A percentile compares a stretch with the other conserved stretches of the same genome.
Conservation (phyloP, 1,140 invertebrate genomes). For the Grapholita molesta region DNA sequence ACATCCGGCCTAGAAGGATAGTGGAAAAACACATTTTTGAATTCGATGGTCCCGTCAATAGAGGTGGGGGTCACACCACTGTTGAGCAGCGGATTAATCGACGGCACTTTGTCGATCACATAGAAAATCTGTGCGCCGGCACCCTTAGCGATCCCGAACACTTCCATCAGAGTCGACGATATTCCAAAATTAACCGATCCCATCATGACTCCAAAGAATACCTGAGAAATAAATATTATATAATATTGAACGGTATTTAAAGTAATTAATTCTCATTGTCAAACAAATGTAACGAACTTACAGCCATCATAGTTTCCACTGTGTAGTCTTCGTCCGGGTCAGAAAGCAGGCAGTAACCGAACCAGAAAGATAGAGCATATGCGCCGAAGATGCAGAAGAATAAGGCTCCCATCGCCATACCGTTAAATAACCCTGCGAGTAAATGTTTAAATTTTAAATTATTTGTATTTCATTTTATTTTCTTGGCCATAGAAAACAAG, state of each 20-base stretch:
- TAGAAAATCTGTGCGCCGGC: conserved; percentile 90
- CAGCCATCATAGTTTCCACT: conserved; percentile 83
- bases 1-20: conserved; percentile 93
- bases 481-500: too few species aligned
- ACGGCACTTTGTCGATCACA: conserved; percentile 88
- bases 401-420: conserved; percentile 83
- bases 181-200: conserved; percentile 93
- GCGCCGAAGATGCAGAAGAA: conserved; percentile 88
- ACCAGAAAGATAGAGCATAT: conserved; percentile 92
- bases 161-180: conserved; percentile 89
- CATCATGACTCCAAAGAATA: conserved; percentile 91
- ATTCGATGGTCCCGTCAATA: conserved; percentile 88
- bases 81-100: conserved; percentile 87
- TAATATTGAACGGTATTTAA: too few species aligned
- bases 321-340: conserved; percentile 79
- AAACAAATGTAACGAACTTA: conserved; percentile 75
- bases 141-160: conserved; percentile 86
- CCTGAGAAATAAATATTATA: too few species aligned
- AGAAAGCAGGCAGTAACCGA: conserved; percentile 85
- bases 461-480: too few species aligned
- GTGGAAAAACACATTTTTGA: conserved; percentile 87
- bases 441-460: background rate
- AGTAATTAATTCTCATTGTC: too few species aligned
- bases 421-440: conserved; percentile 81
- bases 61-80: conserved; percentile 81